Base-by-base conservation (phyloP, 2,113 vertebrate genomes). In the Myrmophylax atrothorax region DNA sequence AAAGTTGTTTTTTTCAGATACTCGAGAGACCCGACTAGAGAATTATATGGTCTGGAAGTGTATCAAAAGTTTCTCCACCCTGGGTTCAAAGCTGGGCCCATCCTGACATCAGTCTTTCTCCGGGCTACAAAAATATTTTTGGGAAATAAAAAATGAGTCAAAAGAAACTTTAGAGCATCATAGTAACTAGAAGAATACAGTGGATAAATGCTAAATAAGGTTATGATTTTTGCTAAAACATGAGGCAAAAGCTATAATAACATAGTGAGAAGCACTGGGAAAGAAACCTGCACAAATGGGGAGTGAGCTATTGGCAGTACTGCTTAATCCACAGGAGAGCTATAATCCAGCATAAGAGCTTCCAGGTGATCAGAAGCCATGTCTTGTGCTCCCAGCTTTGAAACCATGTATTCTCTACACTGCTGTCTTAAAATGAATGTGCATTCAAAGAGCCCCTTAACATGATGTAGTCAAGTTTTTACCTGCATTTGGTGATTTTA, bases 61-160 rank as follows among this genome's bases (percentile, higher is more conserved):
- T 69, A 93, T 92, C 44, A 87, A 76, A 88, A 90, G 18, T 80
- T 94, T 94, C 84, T 85, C 81, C 80, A 63, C 82, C 70, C 68
- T 33, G 50, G 10, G 35, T 89, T 97, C 67, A 95, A 78, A 89
- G 49, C 68, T 80, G 76, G 82, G 56, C 35, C 83, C 70, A 52
- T 85, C 38, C 62, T 85, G 92, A 66, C 74, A 85, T 89, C 64
- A 88, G 63, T 52, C 59, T 84, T 84, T 92, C 74, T 94, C 58
- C 56, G 80, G 75, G 69, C 75, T 91, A 38, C 42, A 89, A 69
- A 23, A 94, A 70, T 89, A 87, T 91, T 89, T 84, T 55, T 8
- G 19, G 38, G 74, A 86, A 92, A 33, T 87, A 69, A 82, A 89
- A 94, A 75, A 28, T 16, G 10, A 78, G 46, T 84, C 64, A 76